Evolutionary conservation across 2,888 invertebrate genomes (phyloP).

Genomic region (Heliconius charithonia): DNA sequence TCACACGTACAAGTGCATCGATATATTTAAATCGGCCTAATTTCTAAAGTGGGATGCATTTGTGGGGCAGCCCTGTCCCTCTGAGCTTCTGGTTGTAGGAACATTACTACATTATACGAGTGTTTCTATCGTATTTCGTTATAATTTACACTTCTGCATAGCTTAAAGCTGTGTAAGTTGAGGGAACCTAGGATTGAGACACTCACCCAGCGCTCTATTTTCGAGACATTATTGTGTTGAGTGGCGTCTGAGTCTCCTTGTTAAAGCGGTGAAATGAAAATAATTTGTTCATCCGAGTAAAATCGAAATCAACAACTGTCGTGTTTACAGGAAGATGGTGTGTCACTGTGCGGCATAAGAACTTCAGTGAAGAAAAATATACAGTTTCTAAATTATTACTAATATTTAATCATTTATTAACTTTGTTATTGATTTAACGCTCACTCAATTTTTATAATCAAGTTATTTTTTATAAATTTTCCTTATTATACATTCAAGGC

Average conservation of each 20-base stretch:
- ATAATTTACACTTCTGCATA: not conserved
- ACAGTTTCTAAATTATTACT: too few relatives aligned
- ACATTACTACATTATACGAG: conserved; percentile 12
- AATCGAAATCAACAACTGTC: too few relatives aligned
- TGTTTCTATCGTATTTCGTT: not conserved
- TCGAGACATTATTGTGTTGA: not conserved
- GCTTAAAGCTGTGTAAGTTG: not conserved
- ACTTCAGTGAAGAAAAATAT: too few relatives aligned
- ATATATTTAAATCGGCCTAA: conserved; percentile 80
- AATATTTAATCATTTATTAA: too few relatives aligned
- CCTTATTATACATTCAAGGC: too few relatives aligned
- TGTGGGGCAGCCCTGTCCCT: conserved; percentile 78
- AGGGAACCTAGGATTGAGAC: not conserved
- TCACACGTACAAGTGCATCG: conserved; percentile 79
- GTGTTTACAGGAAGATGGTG: too few relatives aligned
- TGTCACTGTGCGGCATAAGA: too few relatives aligned
- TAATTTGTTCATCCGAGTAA: too few relatives aligned
- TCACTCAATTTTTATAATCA: too few relatives aligned
- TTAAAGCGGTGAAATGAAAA: too few relatives aligned
- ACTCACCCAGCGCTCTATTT: not conserved
- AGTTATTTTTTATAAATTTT: too few relatives aligned
- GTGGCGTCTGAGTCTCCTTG: not conserved
- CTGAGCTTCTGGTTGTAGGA: conserved; percentile 43
- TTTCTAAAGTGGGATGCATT: conserved; percentile 84
- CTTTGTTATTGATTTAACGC: too few relatives aligned